phyloP scores from a whole-genome alignment of 2,888 invertebrate genomes.

The Drosophila prostipennis region DNA sequence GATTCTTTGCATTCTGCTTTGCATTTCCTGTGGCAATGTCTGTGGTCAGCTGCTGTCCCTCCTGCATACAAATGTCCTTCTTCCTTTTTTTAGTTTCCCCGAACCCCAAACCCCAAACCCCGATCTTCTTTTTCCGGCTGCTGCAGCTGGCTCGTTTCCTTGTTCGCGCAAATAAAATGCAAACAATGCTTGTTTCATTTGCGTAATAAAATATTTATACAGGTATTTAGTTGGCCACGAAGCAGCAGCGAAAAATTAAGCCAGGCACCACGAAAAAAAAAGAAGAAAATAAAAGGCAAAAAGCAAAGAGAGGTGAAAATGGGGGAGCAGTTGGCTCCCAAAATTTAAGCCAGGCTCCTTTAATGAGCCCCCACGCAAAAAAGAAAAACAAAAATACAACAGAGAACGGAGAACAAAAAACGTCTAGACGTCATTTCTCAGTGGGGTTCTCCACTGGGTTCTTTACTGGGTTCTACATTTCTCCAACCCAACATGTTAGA shows the following conservation, averaged over 20 bases:
- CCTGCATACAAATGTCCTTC: slow-evolving; percentile 39
- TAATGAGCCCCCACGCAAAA: slow-evolving; percentile 9
- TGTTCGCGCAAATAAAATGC: slow-evolving; percentile 68
- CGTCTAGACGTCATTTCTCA: slow-evolving; percentile 74
- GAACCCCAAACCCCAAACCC: too few species aligned
- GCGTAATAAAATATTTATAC: slow-evolving; percentile 78
- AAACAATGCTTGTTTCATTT: slow-evolving; percentile 77
- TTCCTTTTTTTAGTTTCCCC: neutral
- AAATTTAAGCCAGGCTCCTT: slow-evolving; percentile 22
- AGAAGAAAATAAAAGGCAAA: neutral
- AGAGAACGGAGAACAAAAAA: slow-evolving; percentile 53
- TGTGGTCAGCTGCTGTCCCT: slow-evolving; percentile 34
- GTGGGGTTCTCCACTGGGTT: slow-evolving; percentile 11
- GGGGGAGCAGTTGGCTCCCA: neutral
- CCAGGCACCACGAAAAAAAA: slow-evolving; percentile 14
- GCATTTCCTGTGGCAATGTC: slow-evolving; percentile 50
- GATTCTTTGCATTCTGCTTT: slow-evolving; percentile 53
- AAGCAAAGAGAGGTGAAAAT: too few species aligned
- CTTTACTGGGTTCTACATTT: neutral
- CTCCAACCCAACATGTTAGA: slow-evolving; percentile 42
- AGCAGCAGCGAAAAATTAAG: slow-evolving; percentile 46
- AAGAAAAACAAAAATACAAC: neutral
- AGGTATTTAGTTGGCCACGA: slow-evolving; percentile 72
- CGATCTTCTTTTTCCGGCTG: slow-evolving; percentile 50
- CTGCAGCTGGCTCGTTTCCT: slow-evolving; percentile 48